Evolutionary conservation across 2,888 invertebrate species (phyloP), one percentile per base, ranked within the genome.

Genomic region (Allacma fusca): DNA sequence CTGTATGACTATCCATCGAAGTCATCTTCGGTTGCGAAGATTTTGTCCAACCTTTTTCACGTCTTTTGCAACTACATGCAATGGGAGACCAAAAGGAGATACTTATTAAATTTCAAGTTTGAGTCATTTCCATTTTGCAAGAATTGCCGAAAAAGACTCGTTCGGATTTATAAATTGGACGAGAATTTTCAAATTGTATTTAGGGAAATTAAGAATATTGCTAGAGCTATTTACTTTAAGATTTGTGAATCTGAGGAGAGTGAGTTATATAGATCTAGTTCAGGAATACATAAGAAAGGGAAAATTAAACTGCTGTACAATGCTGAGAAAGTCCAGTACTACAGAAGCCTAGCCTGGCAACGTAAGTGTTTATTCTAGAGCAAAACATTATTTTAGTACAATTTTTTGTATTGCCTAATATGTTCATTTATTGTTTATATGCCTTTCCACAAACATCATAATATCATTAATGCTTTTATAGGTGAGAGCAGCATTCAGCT

Each of bases 91-190:
- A 13, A 50, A 16, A 5, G 50, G 2, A 13, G 50, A 13, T 50
- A 50, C 50, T n/a, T 4, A 19, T n/a, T 50, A 2, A 50, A 50
- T n/a, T 50, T 50, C 16, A 50, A 50, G n/a, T 50, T 50, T 50
- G 50, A 50, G n/a, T n/a, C 50, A 13, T 50, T 50, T n/a, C 50
- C 50, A 50, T 50, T 50, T 50, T 50, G 50, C 19, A 50, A 50
- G 50, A 50, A 50, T 5, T 50, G 50, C 16, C 16, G 50, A 16
- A 2, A 1, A n/a, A 50, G n/a, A 50, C n/a, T 50, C 1, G 50
- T 50, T n/a, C 50, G 50, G 16, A 50, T 50, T 50, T 50, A 50
- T 50, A 50, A 50, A 16, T 16, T 50, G 16, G 50, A 50, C 16
- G 19, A 50, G n/a, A 13, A 50, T 2, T 5, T 50, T 50, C 50